phyloP scores from a whole-genome alignment of 2,113 vertebrate genomes.

The Sprattus sprattus region DNA sequence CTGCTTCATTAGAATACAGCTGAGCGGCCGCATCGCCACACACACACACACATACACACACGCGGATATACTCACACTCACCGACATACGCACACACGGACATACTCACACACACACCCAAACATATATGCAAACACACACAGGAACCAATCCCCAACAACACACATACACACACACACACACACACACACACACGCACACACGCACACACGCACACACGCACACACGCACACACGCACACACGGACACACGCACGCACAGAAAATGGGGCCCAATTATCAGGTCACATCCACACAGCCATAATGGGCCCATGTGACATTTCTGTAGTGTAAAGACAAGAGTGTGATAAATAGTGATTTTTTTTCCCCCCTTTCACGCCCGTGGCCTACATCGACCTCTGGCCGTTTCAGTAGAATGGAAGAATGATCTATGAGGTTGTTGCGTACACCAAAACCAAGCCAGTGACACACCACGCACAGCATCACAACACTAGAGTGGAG shows the following conservation, averaged over 20 bases:
- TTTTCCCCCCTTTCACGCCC: no score
- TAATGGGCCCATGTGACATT: background rate
- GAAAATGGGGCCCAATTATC: background rate
- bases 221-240: background rate
- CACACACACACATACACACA: background rate
- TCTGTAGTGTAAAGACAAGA: background rate
- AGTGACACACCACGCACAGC: background rate
- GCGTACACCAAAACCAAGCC: background rate
- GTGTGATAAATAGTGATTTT: background rate
- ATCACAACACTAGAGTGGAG: background rate
- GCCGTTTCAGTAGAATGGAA: background rate
- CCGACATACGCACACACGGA: background rate
- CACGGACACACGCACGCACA: background rate
- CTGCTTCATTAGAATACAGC: conserved; percentile 60
- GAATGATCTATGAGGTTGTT: background rate
- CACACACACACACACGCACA: background rate
- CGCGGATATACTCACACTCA: conserved; percentile 12
- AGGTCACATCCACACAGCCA: background rate
- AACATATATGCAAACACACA: background rate
- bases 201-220: background rate
- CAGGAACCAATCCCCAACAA: no score
- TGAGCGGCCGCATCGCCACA: conserved; percentile 34
- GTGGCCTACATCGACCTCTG: background rate
- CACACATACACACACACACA: background rate
- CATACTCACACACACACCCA: background rate